A percentile compares a stretch with the other conserved stretches of the same genome.
Evolutionary conservation across 2,888 invertebrate genomes (phyloP).

Genomic region (Drosophila meridiana): DNA sequence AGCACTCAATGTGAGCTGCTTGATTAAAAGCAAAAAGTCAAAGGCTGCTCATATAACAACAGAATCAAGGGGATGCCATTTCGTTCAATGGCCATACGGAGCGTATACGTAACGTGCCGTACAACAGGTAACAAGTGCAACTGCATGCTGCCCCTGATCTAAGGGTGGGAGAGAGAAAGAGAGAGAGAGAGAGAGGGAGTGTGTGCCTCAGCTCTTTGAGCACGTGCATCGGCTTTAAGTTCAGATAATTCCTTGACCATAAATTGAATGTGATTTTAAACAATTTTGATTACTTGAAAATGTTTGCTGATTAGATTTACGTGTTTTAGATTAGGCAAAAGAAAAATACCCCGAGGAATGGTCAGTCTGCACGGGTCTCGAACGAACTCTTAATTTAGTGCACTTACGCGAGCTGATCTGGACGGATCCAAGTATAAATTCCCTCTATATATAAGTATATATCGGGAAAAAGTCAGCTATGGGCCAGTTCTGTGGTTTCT

Average conservation of each 20-base stretch:
- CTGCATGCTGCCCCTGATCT: constrained; percentile 15
- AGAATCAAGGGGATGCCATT: constrained; percentile 23
- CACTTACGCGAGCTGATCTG: constrained; percentile 46
- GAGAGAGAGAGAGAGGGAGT: not conserved
- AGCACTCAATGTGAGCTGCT: constrained; percentile 22
- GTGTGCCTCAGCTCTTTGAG: not conserved
- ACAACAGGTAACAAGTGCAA: constrained; percentile 1
- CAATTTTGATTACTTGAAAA: constrained; percentile 52
- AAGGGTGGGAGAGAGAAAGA: not conserved
- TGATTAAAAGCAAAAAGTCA: constrained; percentile 55
- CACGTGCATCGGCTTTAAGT: constrained; percentile 33
- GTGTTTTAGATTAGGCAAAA: constrained; percentile 22
- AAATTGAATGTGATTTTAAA: constrained; percentile 59
- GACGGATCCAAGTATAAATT: not conserved
- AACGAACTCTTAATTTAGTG: constrained; percentile 47
- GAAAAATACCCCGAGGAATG: not conserved
- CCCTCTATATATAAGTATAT: not conserved
- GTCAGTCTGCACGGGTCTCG: not conserved
- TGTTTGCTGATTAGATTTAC: constrained; percentile 63
- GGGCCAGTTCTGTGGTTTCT: constrained; percentile 23
- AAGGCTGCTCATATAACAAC: constrained; percentile 46
- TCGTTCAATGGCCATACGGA: constrained; percentile 15
- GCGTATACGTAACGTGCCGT: constrained; percentile 54
- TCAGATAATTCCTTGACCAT: constrained; percentile 21
- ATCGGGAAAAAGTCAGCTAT: constrained; percentile 35